Percentiles rank a stretch among this genome's conserved stretches.
Evolutionary conservation across 2,797 vertebrate species (phyloP).

Genomic region (Rhabdophis nuchalis): DNA sequence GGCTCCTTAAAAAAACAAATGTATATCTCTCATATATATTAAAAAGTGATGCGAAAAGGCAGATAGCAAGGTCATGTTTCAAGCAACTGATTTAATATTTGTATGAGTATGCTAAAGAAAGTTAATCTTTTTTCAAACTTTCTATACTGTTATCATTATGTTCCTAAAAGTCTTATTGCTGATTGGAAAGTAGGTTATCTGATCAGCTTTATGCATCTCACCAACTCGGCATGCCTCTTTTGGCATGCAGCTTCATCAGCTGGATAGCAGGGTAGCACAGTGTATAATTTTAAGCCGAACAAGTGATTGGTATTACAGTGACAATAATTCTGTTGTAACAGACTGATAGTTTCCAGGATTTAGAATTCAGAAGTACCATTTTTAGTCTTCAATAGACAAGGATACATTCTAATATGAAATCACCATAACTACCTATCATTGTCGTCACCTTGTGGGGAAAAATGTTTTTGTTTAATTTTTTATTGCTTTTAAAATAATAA

Average conservation of each 20-base stretch:
- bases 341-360: constrained; percentile 8
- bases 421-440: not conserved
- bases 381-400: not conserved
- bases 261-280: not conserved
- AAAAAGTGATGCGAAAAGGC: not conserved
- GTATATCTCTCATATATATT: not conserved
- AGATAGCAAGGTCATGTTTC: not conserved
- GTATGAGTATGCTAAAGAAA: not conserved
- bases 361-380: constrained; percentile 26
- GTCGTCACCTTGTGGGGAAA: not conserved
- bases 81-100: not conserved
- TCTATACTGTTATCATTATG: not conserved
- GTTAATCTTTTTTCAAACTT: not conserved
- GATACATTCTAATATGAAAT: not conserved
- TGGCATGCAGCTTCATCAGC: constrained; percentile 11
- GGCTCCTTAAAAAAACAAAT: not conserved
- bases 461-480: not conserved
- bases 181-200: constrained; percentile 18
- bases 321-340: constrained; percentile 29
- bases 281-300: constrained; percentile 35
- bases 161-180: constrained; percentile 11
- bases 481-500: not conserved
- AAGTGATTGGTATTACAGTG: constrained; percentile 35
- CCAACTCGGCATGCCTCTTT: constrained; percentile 23
- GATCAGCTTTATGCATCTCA: not conserved